phyloP scores from a whole-genome alignment of 2,113 vertebrate genomes.

The Caracal caracal region DNA sequence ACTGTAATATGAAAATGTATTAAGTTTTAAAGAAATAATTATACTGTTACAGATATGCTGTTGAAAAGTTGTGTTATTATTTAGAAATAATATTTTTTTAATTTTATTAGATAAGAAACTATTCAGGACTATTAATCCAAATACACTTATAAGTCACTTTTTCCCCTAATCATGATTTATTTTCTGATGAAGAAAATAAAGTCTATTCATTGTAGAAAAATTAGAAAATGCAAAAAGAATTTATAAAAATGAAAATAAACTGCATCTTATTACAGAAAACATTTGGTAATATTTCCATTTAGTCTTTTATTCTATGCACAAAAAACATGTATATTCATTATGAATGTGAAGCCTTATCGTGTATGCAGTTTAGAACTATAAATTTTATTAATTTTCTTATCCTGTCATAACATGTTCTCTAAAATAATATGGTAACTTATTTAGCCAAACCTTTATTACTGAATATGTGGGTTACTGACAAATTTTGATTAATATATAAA shows the following conservation, averaged over 20 bases:
- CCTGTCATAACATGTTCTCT: background rate
- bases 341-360: background rate
- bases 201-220: background rate
- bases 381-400: background rate
- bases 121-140: background rate
- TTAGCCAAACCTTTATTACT: background rate
- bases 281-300: background rate
- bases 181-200: background rate
- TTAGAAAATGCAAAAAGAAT: background rate
- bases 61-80: background rate
- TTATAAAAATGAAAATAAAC: background rate
- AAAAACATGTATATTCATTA: background rate
- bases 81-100: background rate
- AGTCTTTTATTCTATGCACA: background rate
- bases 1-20: background rate
- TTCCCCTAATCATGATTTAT: background rate
- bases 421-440: background rate
- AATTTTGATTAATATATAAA: background rate
- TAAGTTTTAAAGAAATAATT: slow-evolving; percentile 27
- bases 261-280: background rate
- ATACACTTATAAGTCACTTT: background rate
- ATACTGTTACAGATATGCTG: background rate
- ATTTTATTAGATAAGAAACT: background rate
- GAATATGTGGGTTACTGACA: background rate
- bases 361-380: background rate